Evolutionary conservation across 2,888 invertebrate species (phyloP), one percentile per base, ranked within the genome.

Genomic region (Eurois occulta): DNA sequence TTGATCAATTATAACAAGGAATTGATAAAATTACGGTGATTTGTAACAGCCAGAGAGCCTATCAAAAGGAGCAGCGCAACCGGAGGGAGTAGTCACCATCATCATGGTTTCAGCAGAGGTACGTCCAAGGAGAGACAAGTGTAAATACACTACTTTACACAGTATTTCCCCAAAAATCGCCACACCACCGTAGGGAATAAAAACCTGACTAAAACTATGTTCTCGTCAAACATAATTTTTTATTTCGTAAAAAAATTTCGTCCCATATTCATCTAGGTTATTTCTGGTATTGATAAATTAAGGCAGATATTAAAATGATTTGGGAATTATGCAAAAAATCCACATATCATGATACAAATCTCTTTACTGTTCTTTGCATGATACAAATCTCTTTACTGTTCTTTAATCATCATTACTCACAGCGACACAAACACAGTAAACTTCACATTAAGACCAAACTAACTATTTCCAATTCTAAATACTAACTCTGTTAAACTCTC

Each of bases 401-500:
- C 2, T 43, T 52, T 13, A 8, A 2, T 58, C n/a, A 32, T 60
- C 41, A 78, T 55, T 41, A 72, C 48, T 62, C 66, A 72, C 28
- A 64, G 13, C 55, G 32, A n/a, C 41, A 32, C n/a, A 67, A 81
- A 74, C 55, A 66, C 38, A 43, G 58, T 75, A 70, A 75, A 81
- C 70, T 21, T 32, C 60, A 67, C 68, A 80, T 84, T 75, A 77
- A 64, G 48, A 55, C 10, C 32, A 65, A 72, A 68, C 72, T 58
- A 84, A 69, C 67, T 75, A 81, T 78, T 78, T 55, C 70, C 52
- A 32, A 82, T 80, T 76, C 77, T 80, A 77, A 71, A 80, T 82
- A 68, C 82, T 81, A 80, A 58, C 60, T 35, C 72, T 72, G 80
- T 75, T 77, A 69, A 82, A 60, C 64, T 65, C 64, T 81, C 75